Conservation (phyloP, 53 echinoderm and acorn worm species). For the Paracentrotus lividus region DNA sequence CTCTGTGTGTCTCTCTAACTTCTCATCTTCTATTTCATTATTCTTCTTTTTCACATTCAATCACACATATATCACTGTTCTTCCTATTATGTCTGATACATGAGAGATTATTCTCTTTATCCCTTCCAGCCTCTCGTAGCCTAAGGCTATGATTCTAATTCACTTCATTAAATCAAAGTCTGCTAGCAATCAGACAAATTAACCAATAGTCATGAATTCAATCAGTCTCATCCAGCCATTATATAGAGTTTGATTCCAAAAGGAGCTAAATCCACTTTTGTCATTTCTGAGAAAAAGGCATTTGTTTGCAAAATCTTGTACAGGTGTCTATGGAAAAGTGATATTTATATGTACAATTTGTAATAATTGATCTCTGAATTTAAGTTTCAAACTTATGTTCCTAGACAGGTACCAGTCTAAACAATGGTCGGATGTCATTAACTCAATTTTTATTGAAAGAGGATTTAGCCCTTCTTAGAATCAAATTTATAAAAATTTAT, state of each 20-base stretch:
- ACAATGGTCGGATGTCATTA: too few species aligned
- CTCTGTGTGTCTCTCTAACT: not conserved
- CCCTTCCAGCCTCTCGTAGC: not conserved
- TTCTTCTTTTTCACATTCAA: not conserved
- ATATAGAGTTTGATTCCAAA: not conserved
- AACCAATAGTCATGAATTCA: not conserved
- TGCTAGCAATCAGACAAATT: not conserved
- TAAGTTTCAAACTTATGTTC: too few species aligned
- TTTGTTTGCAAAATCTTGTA: too few species aligned
- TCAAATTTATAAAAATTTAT: not conserved
- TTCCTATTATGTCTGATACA: not conserved
- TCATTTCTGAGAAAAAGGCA: too few species aligned
- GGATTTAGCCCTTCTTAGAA: too few species aligned
- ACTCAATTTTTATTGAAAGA: too few species aligned
- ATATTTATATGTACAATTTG: too few species aligned
- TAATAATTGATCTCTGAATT: too few species aligned
- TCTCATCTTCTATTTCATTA: not conserved
- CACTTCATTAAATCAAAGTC: not conserved
- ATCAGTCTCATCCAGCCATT: not conserved
- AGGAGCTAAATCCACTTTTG: too few species aligned
- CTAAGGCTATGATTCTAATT: not conserved
- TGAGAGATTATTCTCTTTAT: not conserved
- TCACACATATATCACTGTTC: not conserved
- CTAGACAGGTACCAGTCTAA: too few species aligned
- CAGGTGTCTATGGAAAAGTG: too few species aligned